Base-by-base conservation (phyloP, 2,113 vertebrate species). In the Tragelaphus strepsiceros region DNA sequence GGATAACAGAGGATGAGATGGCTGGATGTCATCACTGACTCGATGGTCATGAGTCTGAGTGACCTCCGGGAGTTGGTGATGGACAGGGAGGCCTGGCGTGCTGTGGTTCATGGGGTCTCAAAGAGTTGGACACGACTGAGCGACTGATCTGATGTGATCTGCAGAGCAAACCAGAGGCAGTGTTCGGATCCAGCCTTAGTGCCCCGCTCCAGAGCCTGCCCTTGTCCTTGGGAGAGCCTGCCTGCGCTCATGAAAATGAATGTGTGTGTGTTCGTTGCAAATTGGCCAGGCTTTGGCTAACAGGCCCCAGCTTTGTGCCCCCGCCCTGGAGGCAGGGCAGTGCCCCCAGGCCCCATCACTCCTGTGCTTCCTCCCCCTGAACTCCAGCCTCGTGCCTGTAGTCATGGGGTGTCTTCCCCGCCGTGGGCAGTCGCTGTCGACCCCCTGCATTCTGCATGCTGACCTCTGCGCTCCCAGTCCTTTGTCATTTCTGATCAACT, bases 291-390 rank as follows among this genome's bases (percentile, higher is more conserved):
- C 43, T 90, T 17, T 28, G 19, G 43, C 1, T 46, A 4, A 19
- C 35, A 61, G 16, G 49, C 7, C 17, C 1, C 22, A 10, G 39
- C 58, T 51, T 62, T 19, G 10, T 26, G 26, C 43, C 43, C 53
- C 10, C 1, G 15, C 53, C 32, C 0, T 15, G 4, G 81, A 54
- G 21, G 54, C 46, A 15, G 15, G 17, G 4, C 3, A 7, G 9
- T 13, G 19, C 7, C 3, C 5, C 5, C 0, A 0, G 10, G 30
- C 6, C 54, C 6, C 17, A 7, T 11, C 13, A 30, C 26, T 61
- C 26, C 80, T 15, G 19, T 15, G 19, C 7, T 2, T 11, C 43
- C 43, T 5, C 19, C 15, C 16, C 10, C 11, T 22, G 28, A 12
- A 7, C 43, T 12, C 46, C 28, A 56, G 26, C 35, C n/a, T 4